A percentile compares a stretch with the other conserved stretches of the same genome.
These are phyloP conservation scores for Xenops minutus DNA, from an alignment of 2,797 vertebrate genomes.

Conservation along the genomic window DNA sequence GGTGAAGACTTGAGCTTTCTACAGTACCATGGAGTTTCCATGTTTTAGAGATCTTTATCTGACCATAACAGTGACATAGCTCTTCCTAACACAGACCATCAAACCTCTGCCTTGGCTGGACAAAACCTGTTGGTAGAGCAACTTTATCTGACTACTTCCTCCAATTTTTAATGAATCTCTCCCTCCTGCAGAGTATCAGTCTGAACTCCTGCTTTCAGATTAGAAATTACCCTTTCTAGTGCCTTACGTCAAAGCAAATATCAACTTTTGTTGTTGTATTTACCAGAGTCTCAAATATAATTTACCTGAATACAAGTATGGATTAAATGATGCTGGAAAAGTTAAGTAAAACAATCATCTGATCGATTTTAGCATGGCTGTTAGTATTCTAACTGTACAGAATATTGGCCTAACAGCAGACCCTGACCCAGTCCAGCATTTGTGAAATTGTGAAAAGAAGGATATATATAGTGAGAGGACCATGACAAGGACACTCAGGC, in stretches of 20 bases:
- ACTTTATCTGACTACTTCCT: neutral
- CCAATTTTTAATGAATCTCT: neutral
- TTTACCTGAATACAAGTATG: neutral
- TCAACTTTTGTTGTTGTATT: neutral
- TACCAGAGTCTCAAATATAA: neutral
- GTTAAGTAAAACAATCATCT: neutral
- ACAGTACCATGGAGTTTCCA: neutral
- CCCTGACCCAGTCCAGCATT: neutral
- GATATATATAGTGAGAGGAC: neutral
- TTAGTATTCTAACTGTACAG: neutral
- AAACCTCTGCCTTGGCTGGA: neutral
- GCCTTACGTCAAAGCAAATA: neutral
- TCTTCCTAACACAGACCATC: neutral
- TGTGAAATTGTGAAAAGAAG: neutral
- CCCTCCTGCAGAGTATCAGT: neutral
- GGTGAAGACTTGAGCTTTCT: neutral
- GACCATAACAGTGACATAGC: neutral
- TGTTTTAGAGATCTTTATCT: neutral
- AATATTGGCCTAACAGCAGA: neutral
- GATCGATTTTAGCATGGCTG: neutral
- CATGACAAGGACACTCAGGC: neutral
- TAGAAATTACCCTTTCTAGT: neutral
- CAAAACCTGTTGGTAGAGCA: neutral
- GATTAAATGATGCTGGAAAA: neutral
- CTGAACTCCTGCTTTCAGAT: neutral